Evolutionary conservation across 2,797 vertebrate species (phyloP).

Genomic region (Atherinosoma microstoma): DNA sequence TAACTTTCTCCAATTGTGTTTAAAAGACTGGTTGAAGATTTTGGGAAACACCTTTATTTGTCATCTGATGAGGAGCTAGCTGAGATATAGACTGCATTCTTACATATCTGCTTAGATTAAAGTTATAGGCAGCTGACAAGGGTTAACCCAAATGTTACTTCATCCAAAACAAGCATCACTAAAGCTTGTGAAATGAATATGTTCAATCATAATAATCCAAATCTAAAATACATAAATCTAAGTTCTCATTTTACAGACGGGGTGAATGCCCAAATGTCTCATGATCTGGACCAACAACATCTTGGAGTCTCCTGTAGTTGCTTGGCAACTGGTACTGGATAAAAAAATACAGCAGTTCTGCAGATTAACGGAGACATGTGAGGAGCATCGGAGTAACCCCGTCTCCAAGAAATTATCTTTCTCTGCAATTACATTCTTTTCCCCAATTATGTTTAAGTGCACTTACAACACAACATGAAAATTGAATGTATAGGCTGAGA

Average conservation of each 20-base stretch:
- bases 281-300: conserved; percentile 1
- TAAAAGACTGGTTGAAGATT: neutral
- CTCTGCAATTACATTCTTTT: neutral
- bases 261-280: neutral
- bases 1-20: neutral
- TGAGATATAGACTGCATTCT: neutral
- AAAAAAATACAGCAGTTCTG: conserved; percentile 6
- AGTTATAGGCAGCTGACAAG: neutral
- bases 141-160: neutral
- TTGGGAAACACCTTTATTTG: neutral
- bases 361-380: neutral
- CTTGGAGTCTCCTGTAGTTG: conserved; percentile 16
- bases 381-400: neutral
- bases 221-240: neutral
- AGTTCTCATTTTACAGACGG: neutral
- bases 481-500: no score
- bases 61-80: neutral
- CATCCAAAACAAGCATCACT: neutral
- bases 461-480: no score
- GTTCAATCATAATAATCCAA: neutral
- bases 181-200: neutral
- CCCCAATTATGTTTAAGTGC: neutral
- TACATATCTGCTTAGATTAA: neutral
- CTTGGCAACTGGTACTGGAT: conserved; percentile 16
- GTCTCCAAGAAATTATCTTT: neutral